These are phyloP conservation scores for Xyrichtys novacula DNA, from an alignment of 2,797 vertebrate genomes.

Conservation along the genomic window DNA sequence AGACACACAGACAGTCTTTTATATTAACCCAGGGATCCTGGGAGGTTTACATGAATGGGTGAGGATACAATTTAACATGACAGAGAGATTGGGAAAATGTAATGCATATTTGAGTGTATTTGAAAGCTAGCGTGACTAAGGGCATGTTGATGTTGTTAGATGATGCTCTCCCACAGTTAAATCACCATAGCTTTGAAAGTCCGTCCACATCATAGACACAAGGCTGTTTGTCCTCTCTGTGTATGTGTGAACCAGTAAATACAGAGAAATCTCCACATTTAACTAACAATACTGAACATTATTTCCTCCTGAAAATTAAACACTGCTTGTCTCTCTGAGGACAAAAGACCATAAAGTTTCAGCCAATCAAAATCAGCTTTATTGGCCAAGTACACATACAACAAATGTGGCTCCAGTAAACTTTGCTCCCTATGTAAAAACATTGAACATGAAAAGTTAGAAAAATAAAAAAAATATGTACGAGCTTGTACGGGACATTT, in stretches of 20 bases:
- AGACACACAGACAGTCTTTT: constrained; percentile 1
- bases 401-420: no score
- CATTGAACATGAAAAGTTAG: no score
- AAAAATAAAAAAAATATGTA: no score
- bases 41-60: constrained; percentile 19
- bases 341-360: no score
- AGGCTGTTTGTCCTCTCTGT: not conserved
- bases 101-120: constrained; percentile 15
- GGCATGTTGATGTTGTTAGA: constrained; percentile 17
- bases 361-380: no score
- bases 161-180: constrained; percentile 3
- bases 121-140: constrained; percentile 26
- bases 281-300: not conserved
- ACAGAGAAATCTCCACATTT: not conserved
- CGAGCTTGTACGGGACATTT: no score
- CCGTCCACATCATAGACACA: constrained; percentile 4
- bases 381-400: no score
- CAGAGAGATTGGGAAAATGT: constrained; percentile 13
- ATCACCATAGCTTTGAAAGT: constrained; percentile 1
- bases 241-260: not conserved
- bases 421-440: no score
- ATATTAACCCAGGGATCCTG: constrained; percentile 18
- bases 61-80: constrained; percentile 4
- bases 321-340: no score
- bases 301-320: not conserved